A percentile compares a stretch with the other conserved stretches of the same genome.
Evolutionary conservation across 2,113 vertebrate genomes (phyloP).

Genomic region (Xenopus borealis): DNA sequence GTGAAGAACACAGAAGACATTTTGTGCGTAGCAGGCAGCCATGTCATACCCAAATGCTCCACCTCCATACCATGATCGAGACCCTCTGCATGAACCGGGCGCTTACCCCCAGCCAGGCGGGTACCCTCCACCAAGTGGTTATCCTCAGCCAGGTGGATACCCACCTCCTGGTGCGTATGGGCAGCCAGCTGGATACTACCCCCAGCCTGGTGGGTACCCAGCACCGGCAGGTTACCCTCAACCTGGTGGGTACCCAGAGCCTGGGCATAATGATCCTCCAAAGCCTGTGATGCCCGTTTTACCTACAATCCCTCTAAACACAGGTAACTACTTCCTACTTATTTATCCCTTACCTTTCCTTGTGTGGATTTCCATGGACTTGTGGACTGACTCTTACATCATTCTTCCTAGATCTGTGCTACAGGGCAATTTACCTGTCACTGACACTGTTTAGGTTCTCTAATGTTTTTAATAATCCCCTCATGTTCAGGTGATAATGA

Average conservation of each 20-base stretch:
- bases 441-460: too few species aligned
- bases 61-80: conserved; percentile 74
- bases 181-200: conserved; percentile 56
- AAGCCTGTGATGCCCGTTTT: conserved; percentile 71
- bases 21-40: conserved; percentile 25
- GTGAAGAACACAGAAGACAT: conserved; percentile 35
- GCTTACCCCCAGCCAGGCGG: conserved; percentile 61
- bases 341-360: too few species aligned
- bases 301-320: conserved; percentile 66
- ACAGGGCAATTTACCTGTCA: too few species aligned
- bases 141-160: conserved; percentile 53
- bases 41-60: conserved; percentile 85
- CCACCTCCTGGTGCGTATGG: conserved; percentile 58
- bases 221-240: conserved; percentile 59
- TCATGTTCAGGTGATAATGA: neutral
- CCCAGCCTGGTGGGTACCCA: conserved; percentile 49
- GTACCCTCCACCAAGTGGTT: conserved; percentile 26
- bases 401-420: too few species aligned
- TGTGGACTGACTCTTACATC: too few species aligned
- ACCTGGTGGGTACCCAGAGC: conserved; percentile 62
- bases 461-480: neutral
- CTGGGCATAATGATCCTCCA: conserved; percentile 55
- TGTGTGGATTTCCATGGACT: too few species aligned
- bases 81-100: conserved; percentile 62
- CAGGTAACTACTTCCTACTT: conserved; percentile 59